These are phyloP conservation scores for Andricus curvator DNA, from an alignment of 2,888 invertebrate genomes.

Conservation along the genomic window DNA sequence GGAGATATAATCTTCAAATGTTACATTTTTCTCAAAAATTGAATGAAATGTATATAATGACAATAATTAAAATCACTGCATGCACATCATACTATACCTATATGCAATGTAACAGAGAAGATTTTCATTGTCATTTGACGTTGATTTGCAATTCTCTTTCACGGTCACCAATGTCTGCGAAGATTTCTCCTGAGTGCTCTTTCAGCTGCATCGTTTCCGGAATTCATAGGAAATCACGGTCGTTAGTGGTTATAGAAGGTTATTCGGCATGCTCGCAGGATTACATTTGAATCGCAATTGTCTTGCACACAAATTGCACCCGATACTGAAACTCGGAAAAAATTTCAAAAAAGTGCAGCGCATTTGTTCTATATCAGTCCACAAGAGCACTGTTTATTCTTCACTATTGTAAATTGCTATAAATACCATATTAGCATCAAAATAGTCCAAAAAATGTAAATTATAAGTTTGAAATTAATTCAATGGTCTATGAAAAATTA, in stretches of 20 bases:
- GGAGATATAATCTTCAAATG: no score
- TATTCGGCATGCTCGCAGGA: background rate
- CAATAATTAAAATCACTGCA: background rate
- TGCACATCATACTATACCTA: background rate
- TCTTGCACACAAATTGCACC: background rate
- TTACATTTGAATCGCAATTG: constrained; percentile 11
- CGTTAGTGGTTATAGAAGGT: constrained; percentile 16
- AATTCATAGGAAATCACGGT: constrained; percentile 1
- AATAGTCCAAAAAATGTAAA: no score
- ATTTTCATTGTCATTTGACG: background rate
- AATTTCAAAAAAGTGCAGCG: background rate
- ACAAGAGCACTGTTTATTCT: background rate
- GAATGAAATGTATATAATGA: background rate
- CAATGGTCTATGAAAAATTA: background rate
- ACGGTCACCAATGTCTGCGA: constrained; percentile 1
- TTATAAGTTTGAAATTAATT: no score
- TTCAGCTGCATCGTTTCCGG: background rate
- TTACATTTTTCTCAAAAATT: no score
- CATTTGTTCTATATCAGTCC: background rate
- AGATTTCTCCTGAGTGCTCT: constrained; percentile 4
- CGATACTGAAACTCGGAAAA: background rate
- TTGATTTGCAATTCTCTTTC: constrained; percentile 30
- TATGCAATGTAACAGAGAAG: background rate
- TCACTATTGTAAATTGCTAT: no score
- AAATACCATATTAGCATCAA: no score